Percentiles rank a stretch among this genome's conserved stretches.
These are phyloP conservation scores for Vannuccia rotundouncinata DNA, from an alignment of 2,888 invertebrate genomes.

Conservation along the genomic window DNA sequence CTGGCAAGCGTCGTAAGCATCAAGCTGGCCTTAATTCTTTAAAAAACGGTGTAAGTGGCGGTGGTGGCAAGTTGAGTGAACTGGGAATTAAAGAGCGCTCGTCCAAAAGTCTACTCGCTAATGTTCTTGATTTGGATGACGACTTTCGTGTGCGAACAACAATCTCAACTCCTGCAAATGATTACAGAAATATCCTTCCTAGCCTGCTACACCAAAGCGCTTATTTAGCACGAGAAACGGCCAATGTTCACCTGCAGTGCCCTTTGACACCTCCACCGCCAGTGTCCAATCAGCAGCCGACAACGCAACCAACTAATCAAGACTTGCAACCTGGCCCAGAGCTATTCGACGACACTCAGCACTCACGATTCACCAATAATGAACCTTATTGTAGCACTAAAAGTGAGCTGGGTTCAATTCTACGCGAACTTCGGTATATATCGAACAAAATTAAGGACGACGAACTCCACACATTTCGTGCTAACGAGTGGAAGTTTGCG, in stretches of 20 bases:
- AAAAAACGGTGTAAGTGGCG: slow-evolving; percentile 8
- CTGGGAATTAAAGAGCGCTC: slow-evolving; percentile 78
- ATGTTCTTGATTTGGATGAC: slow-evolving; percentile 92
- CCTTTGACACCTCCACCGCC: slow-evolving; percentile 40
- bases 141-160: slow-evolving; percentile 63
- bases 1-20: not conserved
- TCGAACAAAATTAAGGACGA: slow-evolving; percentile 87
- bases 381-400: slow-evolving; percentile 31
- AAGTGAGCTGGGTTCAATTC: slow-evolving; percentile 81
- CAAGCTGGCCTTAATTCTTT: not conserved
- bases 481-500: slow-evolving; percentile 95
- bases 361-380: not conserved
- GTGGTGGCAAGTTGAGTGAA: not conserved
- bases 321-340: not conserved
- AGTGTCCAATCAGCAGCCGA: slow-evolving; percentile 32
- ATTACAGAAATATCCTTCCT: not conserved
- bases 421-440: slow-evolving; percentile 86
- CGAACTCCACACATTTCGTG: slow-evolving; percentile 84
- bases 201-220: slow-evolving; percentile 60
- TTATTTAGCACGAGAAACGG: slow-evolving; percentile 58
- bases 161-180: not conserved
- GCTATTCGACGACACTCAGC: not conserved
- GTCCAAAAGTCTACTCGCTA: slow-evolving; percentile 87
- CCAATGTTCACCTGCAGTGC: slow-evolving; percentile 42
- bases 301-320: slow-evolving; percentile 28